Base-by-base conservation (phyloP, 2,888 invertebrate species). In the Pseudococcus jackbeardsleyi region DNA sequence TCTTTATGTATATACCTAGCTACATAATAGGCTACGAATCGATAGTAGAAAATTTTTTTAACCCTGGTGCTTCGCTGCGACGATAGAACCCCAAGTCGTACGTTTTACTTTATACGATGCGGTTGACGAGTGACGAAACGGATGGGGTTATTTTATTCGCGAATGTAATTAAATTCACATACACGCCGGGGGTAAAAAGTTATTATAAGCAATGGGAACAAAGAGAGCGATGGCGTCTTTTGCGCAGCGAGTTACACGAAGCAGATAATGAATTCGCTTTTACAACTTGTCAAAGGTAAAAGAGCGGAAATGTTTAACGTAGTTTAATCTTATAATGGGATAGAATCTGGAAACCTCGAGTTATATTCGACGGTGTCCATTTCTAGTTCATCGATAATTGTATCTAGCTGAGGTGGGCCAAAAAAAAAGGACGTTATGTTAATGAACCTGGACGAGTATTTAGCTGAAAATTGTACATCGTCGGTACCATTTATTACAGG, bases 221-320 rank as follows among this genome's bases (percentile, higher is more conserved):
- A 59, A 59, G 59, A 59, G 19, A 59, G 19, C 8, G 59, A 59
- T 59, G 11, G 59, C 19, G 59, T 19, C 19, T 59, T 59, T 59
- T 59, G 59, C 59, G 59, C 59, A 59, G 19, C 54, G 8, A 22
- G 68, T 33, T 33, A 72, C 12, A 72, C 26, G 2, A 33, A 72
- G 68, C 68, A 42, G 79, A 79, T 79, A 79, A 79, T 33, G 79
- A 79, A 79, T 79, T 46, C 46, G 79, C 79, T n/a, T 79, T 79
- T 79, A 79, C 42, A 79, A 79, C 79, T 79, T 46, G 79, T 79
- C 79, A 79, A 79, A 79, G 79, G 42, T 79, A 79, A 79, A 42
- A 79, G 68, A 79, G 42, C n/a, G 79, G 42, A 79, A 79, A 79
- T 79, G 79, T 46, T 79, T 79, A 72, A 72, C 68, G 68, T 72